Base-by-base conservation (phyloP, 1,140 invertebrate genomes). In the Danaus plexippus region DNA sequence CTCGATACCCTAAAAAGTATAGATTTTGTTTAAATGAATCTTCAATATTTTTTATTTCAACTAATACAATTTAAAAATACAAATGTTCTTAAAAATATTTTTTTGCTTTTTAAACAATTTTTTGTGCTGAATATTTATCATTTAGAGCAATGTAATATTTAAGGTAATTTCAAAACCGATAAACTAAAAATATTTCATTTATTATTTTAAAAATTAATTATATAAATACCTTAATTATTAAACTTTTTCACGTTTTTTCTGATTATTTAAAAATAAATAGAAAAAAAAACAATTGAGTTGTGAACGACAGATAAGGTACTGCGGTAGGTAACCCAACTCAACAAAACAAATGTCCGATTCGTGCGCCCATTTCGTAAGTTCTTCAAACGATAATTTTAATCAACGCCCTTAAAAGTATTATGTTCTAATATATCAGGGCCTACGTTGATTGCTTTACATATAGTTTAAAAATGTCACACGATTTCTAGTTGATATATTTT, bases 311-410 rank as follows among this genome's bases (percentile, higher is more conserved):
- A 64, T 59, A 69, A 18, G 54, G 54, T 61, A 61, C 22, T 32
- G 2, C 22, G 22, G 22, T 32, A 32, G 22, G 59, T 48, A 64
- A 69, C 72, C 68, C 67, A 73, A 73, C 73, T 84, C 75, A 87
- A 85, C 84, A 87, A 86, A 88, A 88, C 84, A 88, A 87, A 88
- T 87, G 85, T 87, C 85, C 80, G 80, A 85, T 85, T 85, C 77
- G 77, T 88, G 79, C 80, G 77, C 80, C 83, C 85, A 85, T 88
- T 87, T 87, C 81, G 79, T 84, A 85, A 87, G 80, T 84, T 87
- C 79, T 80, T 75, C 75, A 68, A 80, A 77, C 71, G 71, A 80
- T 74, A 75, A 79, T 73, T 82, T 76, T 67, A 73, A 77, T 75
- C 72, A 71, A 83, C 73, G 77, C 72, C 73, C 64, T 63, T 64